Percentiles rank a stretch among this genome's conserved stretches.
These are phyloP conservation scores for Bicyclus anynana DNA, from an alignment of 1,140 invertebrate species.

Conservation along the genomic window DNA sequence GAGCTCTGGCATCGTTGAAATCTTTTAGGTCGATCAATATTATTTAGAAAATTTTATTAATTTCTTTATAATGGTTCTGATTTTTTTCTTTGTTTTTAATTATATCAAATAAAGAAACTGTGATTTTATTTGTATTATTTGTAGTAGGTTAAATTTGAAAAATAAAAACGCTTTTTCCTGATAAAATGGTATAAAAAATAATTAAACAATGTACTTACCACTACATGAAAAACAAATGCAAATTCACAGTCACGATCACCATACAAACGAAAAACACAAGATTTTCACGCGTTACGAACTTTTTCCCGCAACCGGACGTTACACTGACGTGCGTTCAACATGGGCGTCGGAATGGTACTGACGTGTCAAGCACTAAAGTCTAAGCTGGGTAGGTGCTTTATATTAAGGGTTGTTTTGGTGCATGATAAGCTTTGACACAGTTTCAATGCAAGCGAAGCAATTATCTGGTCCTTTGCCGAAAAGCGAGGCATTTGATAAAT, in stretches of 20 bases:
- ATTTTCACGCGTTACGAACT: constrained; percentile 13
- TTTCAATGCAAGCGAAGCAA: neutral
- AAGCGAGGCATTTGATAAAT: neutral
- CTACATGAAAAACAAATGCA: constrained; percentile 8
- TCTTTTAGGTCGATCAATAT: too few species aligned
- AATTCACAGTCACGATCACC: constrained; percentile 1
- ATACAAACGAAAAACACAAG: constrained; percentile 1
- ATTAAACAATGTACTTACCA: neutral
- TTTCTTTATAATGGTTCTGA: too few species aligned
- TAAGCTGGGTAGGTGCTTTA: neutral
- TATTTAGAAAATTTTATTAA: too few species aligned
- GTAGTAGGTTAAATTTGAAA: too few species aligned
- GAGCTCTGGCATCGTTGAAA: too few species aligned
- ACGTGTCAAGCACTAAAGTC: neutral
- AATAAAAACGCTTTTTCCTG: too few species aligned
- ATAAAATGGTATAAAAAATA: neutral
- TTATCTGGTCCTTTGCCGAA: neutral
- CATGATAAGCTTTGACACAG: constrained; percentile 1
- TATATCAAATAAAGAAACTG: too few species aligned
- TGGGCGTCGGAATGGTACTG: constrained; percentile 10
- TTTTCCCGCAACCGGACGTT: constrained; percentile 4
- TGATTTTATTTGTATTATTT: too few species aligned
- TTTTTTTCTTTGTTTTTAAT: too few species aligned
- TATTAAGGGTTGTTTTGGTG: constrained; percentile 8
- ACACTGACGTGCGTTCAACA: constrained; percentile 7